Percentiles rank a stretch among this genome's conserved stretches.
Conservation (phyloP, 2,113 vertebrate genomes). For the Zapornia atra region DNA sequence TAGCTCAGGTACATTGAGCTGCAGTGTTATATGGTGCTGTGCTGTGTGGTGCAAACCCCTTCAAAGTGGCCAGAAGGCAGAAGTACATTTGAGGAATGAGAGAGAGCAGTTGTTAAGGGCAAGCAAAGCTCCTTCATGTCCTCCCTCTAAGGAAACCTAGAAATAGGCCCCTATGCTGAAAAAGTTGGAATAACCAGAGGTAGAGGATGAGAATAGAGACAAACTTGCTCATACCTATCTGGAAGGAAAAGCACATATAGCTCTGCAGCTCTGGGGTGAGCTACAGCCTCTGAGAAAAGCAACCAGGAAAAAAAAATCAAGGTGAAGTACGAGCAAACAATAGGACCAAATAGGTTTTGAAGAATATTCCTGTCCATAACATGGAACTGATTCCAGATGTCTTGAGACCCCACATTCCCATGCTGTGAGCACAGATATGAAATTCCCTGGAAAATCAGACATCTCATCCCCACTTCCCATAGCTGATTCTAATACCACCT, state of each 20-base stretch:
- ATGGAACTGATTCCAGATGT: neutral
- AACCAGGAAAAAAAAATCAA: neutral
- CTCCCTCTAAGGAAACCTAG: neutral
- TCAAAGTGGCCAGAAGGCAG: neutral
- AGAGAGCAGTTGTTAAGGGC: neutral
- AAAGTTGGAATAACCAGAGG: neutral
- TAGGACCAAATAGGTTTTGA: neutral
- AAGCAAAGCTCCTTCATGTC: neutral
- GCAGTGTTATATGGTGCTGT: neutral
- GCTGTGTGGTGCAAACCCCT: neutral
- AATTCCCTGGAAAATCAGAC: neutral
- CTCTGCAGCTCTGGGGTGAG: neutral
- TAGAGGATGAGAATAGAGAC: neutral
- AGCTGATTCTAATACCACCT: neutral
- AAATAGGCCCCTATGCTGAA: neutral
- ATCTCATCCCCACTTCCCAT: neutral
- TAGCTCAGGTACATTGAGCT: neutral
- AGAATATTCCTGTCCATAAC: neutral
- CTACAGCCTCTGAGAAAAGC: neutral
- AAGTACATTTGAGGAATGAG: neutral
- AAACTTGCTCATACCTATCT: neutral
- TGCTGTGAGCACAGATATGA: neutral
- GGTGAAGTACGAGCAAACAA: neutral
- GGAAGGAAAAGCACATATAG: neutral
- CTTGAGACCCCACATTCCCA: neutral